phyloP scores from a whole-genome alignment of 1,140 invertebrate genomes.

The Planococcus citri region DNA sequence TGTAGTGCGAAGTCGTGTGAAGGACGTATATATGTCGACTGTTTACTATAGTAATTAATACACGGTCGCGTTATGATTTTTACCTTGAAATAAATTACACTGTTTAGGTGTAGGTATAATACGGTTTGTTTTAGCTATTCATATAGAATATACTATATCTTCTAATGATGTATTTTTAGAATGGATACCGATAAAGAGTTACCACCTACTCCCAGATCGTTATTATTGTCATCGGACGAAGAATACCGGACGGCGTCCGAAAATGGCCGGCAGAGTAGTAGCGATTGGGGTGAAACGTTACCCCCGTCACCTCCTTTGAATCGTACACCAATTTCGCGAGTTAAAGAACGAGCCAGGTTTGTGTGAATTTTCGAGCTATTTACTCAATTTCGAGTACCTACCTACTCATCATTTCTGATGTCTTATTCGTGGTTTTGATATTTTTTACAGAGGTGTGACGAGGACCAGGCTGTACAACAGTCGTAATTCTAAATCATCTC shows the following conservation, averaged over 20 bases:
- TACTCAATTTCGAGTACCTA: no score
- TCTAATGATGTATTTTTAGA: constrained; percentile 13
- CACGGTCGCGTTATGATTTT: neutral
- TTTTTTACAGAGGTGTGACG: neutral
- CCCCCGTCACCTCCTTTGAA: constrained; percentile 61
- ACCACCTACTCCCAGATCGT: constrained; percentile 25
- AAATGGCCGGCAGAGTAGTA: constrained; percentile 38
- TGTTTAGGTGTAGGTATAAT: neutral
- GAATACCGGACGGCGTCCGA: constrained; percentile 74
- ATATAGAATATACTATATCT: no score
- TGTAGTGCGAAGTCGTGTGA: neutral
- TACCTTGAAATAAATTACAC: constrained; percentile 2
- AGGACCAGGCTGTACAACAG: constrained; percentile 27
- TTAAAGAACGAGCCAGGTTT: constrained; percentile 57
- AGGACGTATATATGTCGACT: neutral
- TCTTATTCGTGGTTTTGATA: no score
- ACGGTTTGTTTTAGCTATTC: no score
- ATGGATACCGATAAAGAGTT: constrained; percentile 16
- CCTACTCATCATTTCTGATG: neutral
- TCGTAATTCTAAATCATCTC: constrained; percentile 49
- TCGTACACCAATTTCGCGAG: constrained; percentile 55
- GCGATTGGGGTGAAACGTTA: constrained; percentile 40
- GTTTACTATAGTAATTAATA: neutral
- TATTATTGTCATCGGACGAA: constrained; percentile 65
- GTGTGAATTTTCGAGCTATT: neutral